These are phyloP conservation scores for Diacarnus erythraeanus DNA, from an alignment of 37 sponge, comb jelly and placozoan genomes.

Conservation along the genomic window DNA sequence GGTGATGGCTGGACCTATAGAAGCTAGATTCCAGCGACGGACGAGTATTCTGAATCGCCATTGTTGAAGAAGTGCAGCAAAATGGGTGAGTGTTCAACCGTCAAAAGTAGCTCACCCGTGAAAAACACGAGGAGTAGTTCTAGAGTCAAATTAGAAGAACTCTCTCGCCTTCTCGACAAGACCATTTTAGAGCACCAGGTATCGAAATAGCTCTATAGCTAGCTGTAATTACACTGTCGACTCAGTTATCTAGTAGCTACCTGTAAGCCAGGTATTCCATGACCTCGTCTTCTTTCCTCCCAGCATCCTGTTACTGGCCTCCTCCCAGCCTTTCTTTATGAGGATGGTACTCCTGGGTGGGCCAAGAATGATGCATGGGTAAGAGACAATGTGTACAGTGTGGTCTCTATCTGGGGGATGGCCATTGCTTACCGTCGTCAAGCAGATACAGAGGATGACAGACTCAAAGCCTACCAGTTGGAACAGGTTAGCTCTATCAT, in stretches of 20 bases:
- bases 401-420: constrained; percentile 85
- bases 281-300: too few species aligned
- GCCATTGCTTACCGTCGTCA: constrained; percentile 72
- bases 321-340: constrained; percentile 72
- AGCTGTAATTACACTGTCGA: neutral
- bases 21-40: neutral
- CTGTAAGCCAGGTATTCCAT: neutral
- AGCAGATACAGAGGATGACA: constrained; percentile 71
- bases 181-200: constrained; percentile 68
- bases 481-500: constrained; percentile 93
- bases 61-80: neutral
- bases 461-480: constrained; percentile 59
- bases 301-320: constrained; percentile 94
- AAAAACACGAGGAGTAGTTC: constrained; percentile 33
- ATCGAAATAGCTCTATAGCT: neutral
- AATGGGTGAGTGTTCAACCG: neutral
- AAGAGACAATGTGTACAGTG: constrained; percentile 85
- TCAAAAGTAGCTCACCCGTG: neutral
- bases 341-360: constrained; percentile 64
- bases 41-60: neutral
- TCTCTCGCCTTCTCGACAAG: constrained; percentile 16
- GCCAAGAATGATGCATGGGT: constrained; percentile 83
- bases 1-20: too few species aligned
- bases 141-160: constrained; percentile 29
- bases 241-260: neutral